Conservation (phyloP, 2,113 vertebrate species). For the Urocolius indicus region DNA sequence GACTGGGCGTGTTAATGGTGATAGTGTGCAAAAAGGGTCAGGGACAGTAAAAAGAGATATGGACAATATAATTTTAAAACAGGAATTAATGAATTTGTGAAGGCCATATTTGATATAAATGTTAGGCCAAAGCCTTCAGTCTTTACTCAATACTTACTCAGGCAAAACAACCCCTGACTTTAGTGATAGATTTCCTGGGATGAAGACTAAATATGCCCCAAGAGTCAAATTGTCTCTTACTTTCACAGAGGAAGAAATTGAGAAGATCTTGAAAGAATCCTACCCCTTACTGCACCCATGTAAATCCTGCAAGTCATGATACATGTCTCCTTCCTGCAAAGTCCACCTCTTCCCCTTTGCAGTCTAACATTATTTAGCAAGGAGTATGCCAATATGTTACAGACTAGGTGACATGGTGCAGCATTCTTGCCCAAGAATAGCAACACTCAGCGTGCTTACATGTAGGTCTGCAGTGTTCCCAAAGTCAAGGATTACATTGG, state of each 20-base stretch:
- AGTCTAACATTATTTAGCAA: background rate
- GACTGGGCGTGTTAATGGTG: constrained; percentile 52
- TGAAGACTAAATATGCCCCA: constrained; percentile 24
- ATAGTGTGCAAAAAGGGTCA: constrained; percentile 40
- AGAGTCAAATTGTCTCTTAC: constrained; percentile 2
- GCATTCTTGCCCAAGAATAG: background rate
- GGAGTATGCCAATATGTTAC: fast-evolving
- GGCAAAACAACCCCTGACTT: constrained; percentile 28
- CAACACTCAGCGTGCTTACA: background rate
- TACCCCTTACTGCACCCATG: background rate
- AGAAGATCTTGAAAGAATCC: background rate
- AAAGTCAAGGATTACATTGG: background rate
- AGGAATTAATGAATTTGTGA: constrained; percentile 62
- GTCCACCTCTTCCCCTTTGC: background rate
- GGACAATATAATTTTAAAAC: constrained; percentile 68
- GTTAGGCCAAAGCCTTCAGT: constrained; percentile 46
- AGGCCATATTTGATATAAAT: constrained; percentile 55
- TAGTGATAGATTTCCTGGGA: constrained; percentile 31
- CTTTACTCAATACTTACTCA: constrained; percentile 51
- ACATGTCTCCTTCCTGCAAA: fast-evolving
- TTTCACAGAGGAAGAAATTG: background rate
- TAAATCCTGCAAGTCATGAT: background rate
- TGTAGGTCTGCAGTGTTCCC: background rate
- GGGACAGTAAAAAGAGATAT: constrained; percentile 61
- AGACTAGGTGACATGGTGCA: background rate